Conservation (phyloP, 2,113 vertebrate genomes). For the Phalacrocorax pelagicus region DNA sequence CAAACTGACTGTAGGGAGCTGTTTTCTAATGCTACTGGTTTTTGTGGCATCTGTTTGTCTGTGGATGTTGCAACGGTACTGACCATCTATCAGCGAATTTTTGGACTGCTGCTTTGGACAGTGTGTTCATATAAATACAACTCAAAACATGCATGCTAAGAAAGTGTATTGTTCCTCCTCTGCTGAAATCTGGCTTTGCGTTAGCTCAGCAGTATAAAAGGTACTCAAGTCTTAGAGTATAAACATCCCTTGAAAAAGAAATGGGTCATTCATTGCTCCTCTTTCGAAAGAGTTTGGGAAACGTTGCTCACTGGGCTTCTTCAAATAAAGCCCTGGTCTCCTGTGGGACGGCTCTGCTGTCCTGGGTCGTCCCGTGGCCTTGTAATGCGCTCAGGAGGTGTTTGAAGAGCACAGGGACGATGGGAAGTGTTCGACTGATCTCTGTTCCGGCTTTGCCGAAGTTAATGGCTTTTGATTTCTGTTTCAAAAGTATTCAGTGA, state of each 20-base stretch:
- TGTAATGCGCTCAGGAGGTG: rapidly evolving
- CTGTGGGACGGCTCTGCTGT: not conserved
- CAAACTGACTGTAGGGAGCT: not conserved
- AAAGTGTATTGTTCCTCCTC: not conserved
- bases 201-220: not conserved
- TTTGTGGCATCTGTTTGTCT: not conserved
- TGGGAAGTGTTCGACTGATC: not conserved
- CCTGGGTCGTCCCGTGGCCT: not conserved
- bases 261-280: not conserved
- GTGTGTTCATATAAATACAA: not conserved
- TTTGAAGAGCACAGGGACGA: not conserved
- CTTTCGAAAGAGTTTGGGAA: constrained; percentile 21
- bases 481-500: not conserved
- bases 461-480: not conserved
- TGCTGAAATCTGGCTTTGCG: not conserved
- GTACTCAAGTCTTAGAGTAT: not conserved
- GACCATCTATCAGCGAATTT: not conserved
- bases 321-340: not conserved
- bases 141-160: not conserved
- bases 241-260: constrained; percentile 11
- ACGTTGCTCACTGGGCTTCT: not conserved
- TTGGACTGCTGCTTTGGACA: not conserved
- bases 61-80: not conserved
- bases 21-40: not conserved
- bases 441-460: not conserved